Evolutionary conservation across 2,888 invertebrate species (phyloP), one percentile per base, ranked within the genome.

Genomic region (Eilema griseolum): DNA sequence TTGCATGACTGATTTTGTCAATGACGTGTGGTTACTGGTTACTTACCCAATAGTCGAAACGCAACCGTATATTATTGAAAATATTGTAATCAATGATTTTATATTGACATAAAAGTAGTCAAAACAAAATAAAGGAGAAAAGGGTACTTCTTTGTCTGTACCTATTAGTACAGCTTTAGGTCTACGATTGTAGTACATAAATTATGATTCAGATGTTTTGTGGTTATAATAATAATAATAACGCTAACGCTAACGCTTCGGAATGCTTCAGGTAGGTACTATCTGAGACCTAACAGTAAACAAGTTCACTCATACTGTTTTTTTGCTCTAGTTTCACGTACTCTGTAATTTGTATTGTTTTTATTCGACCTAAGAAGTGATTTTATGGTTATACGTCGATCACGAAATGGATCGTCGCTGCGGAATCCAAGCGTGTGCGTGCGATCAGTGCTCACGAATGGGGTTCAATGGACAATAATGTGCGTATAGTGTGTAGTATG

Each of bases 401-500:
- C 88, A 88, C 88, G 88, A 85, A 78, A 81, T 72, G 73, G 76
- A 82, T 70, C 72, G 74, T 77, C 68, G 77, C 68, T 67, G 73
- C 79, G 78, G 69, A 85, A 84, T 83, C 83, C 84, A 56, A 80
- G 65, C 70, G 79, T 81, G 78, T 70, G 67, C 82, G 81, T 70
- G 67, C 82, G 81, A 84, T 86, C 84, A 84, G 66, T 82, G 81
- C 84, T 85, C 84, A 86, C 85, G 77, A 79, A 79, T 69, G 60
- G 84, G 78, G 87, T 88, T 89, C 88, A 89, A 86, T 79, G 87
- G 75, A 84, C 87, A 86, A 77, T 86, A 82, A 83, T 65, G 56
- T 31, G 65, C 65, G 23, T 56, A 52, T 83, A 77, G 76, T 75
- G 77, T 74, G 77, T 77, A 78, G 73, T 75, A 72, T 76, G 46